These are phyloP conservation scores for Eilema sororculum DNA, from an alignment of 2,888 invertebrate species.

Conservation along the genomic window DNA sequence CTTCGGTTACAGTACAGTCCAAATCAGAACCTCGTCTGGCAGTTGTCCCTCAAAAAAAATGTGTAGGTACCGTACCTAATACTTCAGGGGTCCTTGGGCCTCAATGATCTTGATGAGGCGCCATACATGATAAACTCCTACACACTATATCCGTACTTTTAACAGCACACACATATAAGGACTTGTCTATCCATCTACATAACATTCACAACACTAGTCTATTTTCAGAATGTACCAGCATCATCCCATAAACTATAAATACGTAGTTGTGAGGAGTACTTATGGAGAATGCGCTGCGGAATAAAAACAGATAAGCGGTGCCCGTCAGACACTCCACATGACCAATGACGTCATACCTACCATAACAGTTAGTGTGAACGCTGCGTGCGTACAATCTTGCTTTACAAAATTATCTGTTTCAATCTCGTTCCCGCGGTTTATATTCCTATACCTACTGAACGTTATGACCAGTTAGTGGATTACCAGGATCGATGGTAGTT, in stretches of 20 bases:
- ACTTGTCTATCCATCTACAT: background rate
- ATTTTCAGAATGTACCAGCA: background rate
- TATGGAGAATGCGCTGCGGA: conserved; percentile 68
- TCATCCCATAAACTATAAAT: conserved; percentile 55
- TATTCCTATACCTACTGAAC: background rate
- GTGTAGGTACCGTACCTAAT: too few species aligned
- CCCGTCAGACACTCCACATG: conserved; percentile 56
- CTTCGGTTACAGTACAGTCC: too few species aligned
- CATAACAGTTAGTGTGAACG: conserved; percentile 16
- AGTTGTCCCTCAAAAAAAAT: too few species aligned
- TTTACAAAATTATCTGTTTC: conserved; percentile 6
- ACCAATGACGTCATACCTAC: conserved; percentile 65
- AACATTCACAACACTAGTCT: background rate
- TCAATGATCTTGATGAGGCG: too few species aligned
- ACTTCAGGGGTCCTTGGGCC: too few species aligned
- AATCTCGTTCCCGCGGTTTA: background rate
- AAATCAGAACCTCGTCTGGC: too few species aligned
- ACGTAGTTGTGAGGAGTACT: conserved; percentile 55
- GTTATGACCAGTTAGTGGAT: background rate
- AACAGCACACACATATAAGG: too few species aligned
- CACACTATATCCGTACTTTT: background rate
- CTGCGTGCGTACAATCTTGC: conserved; percentile 12
- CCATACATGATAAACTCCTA: too few species aligned
- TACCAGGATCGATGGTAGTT: background rate
- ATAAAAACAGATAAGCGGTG: conserved; percentile 73